phyloP scores from a whole-genome alignment of 1,140 invertebrate genomes.

The Idris sp. region DNA sequence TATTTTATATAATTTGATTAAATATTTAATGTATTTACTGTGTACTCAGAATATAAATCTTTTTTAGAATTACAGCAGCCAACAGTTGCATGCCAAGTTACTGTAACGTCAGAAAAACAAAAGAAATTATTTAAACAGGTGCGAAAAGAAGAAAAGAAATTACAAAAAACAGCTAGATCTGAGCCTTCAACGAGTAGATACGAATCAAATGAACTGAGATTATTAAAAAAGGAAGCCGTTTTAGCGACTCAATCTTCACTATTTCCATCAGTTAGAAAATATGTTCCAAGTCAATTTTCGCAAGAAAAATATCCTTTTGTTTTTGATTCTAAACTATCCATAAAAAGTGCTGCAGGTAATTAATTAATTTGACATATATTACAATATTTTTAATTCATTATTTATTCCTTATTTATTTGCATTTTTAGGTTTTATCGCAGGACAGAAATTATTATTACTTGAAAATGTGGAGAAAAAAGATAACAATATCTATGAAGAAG shows the following conservation, averaged over 20 bases:
- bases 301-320: slow-evolving; percentile 89
- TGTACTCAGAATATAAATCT: no score
- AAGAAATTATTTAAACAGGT: slow-evolving; percentile 88
- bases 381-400: no score
- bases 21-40: no score
- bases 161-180: slow-evolving; percentile 80
- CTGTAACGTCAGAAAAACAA: slow-evolving; percentile 90
- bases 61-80: slow-evolving; percentile 71
- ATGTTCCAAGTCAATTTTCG: slow-evolving; percentile 64
- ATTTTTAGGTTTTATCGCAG: slow-evolving; percentile 85
- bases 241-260: slow-evolving; percentile 72
- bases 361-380: no score
- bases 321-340: slow-evolving; percentile 86
- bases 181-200: slow-evolving; percentile 80
- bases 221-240: slow-evolving; percentile 77
- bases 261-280: slow-evolving; percentile 66
- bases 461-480: slow-evolving; percentile 86
- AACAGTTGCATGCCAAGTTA: slow-evolving; percentile 85
- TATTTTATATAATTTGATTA: not conserved
- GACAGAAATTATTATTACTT: slow-evolving; percentile 88
- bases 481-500: slow-evolving; percentile 89
- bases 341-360: slow-evolving; percentile 83
- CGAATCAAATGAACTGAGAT: slow-evolving; percentile 75
- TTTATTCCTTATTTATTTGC: slow-evolving; percentile 1
- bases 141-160: slow-evolving; percentile 92